A percentile compares a stretch with the other conserved stretches of the same genome.
These are phyloP conservation scores for Caranx melampygus DNA, from an alignment of 2,113 vertebrate genomes.

Conservation along the genomic window DNA sequence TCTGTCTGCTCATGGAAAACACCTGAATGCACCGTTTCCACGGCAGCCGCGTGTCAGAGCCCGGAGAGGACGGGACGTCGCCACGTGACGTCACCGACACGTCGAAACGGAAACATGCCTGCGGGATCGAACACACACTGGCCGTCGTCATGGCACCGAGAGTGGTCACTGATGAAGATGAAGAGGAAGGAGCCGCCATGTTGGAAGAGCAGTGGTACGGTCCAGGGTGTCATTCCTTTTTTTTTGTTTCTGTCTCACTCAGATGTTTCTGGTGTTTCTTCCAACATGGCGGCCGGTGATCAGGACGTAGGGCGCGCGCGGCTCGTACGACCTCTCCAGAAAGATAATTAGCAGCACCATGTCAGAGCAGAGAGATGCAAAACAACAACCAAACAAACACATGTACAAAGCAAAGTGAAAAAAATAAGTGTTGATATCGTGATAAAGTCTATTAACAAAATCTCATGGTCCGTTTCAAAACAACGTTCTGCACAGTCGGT, in stretches of 20 bases:
- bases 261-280: neutral
- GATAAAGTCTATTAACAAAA: constrained; percentile 60
- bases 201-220: constrained; percentile 27
- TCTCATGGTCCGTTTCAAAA: constrained; percentile 39
- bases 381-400: constrained; percentile 34
- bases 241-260: neutral
- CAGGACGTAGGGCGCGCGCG: neutral
- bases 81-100: neutral
- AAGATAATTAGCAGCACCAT: constrained; percentile 63
- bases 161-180: constrained; percentile 19
- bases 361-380: constrained; percentile 51
- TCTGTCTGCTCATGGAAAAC: neutral
- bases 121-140: constrained; percentile 33
- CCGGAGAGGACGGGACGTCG: constrained; percentile 19
- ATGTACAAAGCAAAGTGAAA: constrained; percentile 46
- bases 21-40: neutral
- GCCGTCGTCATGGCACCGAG: constrained; percentile 36
- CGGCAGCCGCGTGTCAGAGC: neutral
- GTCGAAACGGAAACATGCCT: constrained; percentile 3
- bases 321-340: constrained; percentile 21
- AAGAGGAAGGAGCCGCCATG: constrained; percentile 42
- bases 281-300: constrained; percentile 40
- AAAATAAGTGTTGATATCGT: constrained; percentile 8
- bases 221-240: neutral
- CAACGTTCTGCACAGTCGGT: constrained; percentile 56